Conservation (phyloP, 2,888 invertebrate genomes). For the Micoletzkya japonica region DNA sequence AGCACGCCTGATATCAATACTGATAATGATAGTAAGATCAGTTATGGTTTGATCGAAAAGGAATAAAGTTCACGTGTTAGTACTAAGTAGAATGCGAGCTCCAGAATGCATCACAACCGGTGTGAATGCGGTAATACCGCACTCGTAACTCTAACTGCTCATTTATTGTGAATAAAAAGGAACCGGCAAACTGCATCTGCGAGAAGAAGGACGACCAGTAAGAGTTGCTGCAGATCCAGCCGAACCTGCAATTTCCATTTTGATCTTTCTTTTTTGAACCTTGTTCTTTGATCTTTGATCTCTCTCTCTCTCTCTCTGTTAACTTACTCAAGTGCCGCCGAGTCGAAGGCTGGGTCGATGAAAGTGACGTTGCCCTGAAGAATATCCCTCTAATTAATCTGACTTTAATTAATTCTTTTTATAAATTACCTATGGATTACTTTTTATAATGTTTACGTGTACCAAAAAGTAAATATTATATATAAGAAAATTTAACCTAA, state of each 20-base stretch:
- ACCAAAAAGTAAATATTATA: neutral
- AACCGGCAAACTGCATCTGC: constrained; percentile 49
- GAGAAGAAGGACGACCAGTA: constrained; percentile 51
- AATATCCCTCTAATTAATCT: too few species aligned
- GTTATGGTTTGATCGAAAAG: neutral
- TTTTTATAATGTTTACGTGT: too few species aligned
- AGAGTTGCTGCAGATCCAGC: constrained; percentile 55
- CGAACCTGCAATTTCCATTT: constrained; percentile 35
- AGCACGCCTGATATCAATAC: constrained; percentile 40
- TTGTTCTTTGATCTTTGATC: too few species aligned
- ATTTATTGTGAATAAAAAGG: neutral
- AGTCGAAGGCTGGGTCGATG: constrained; percentile 51
- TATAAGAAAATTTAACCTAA: neutral
- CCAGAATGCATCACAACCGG: too few species aligned
- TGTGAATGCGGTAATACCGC: too few species aligned
- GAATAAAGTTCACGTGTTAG: too few species aligned
- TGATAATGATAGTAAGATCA: neutral
- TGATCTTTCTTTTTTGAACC: too few species aligned
- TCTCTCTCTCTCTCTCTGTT: too few species aligned
- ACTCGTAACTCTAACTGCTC: too few species aligned
- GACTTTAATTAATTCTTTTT: too few species aligned
- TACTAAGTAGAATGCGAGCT: too few species aligned
- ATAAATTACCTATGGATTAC: too few species aligned
- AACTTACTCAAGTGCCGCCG: constrained; percentile 52
- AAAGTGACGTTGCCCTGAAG: constrained; percentile 50